A percentile compares a stretch with the other conserved stretches of the same genome.
These are phyloP conservation scores for Argyresthia goedartella DNA, from an alignment of 2,888 invertebrate genomes.

Conservation along the genomic window DNA sequence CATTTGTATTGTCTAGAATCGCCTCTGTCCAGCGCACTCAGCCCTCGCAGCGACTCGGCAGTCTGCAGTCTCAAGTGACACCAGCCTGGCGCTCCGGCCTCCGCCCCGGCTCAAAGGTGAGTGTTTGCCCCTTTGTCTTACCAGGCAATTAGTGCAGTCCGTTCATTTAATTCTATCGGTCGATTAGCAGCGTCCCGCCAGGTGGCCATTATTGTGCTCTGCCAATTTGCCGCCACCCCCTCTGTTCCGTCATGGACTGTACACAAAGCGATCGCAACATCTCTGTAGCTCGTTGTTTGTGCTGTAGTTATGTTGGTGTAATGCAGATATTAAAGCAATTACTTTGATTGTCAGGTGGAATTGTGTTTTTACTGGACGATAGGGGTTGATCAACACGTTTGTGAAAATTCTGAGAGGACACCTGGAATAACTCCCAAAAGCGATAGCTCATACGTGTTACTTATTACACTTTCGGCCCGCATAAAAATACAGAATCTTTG, in stretches of 20 bases:
- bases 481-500: neutral
- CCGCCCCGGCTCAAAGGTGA: conserved; percentile 16
- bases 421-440: too few species aligned
- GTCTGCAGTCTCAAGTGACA: conserved; percentile 56
- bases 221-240: conserved; percentile 38
- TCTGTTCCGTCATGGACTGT: conserved; percentile 2
- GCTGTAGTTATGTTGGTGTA: neutral
- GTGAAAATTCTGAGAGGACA: too few species aligned
- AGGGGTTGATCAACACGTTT: too few species aligned
- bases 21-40: too few species aligned
- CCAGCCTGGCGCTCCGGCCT: conserved; percentile 19
- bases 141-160: conserved; percentile 66
- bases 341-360: neutral
- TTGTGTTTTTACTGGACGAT: too few species aligned
- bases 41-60: neutral
- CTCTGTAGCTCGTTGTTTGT: neutral
- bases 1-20: too few species aligned
- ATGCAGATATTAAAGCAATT: neutral
- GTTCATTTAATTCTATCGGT: conserved; percentile 70
- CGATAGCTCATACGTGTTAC: too few species aligned
- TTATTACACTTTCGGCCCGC: neutral
- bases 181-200: conserved; percentile 59
- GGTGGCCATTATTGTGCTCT: conserved; percentile 59
- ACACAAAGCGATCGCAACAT: conserved; percentile 2
- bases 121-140: conserved; percentile 70